Evolutionary conservation across 1,140 invertebrate species (phyloP), one percentile per base, ranked within the genome.

Genomic region (Nautilus pompilius): DNA sequence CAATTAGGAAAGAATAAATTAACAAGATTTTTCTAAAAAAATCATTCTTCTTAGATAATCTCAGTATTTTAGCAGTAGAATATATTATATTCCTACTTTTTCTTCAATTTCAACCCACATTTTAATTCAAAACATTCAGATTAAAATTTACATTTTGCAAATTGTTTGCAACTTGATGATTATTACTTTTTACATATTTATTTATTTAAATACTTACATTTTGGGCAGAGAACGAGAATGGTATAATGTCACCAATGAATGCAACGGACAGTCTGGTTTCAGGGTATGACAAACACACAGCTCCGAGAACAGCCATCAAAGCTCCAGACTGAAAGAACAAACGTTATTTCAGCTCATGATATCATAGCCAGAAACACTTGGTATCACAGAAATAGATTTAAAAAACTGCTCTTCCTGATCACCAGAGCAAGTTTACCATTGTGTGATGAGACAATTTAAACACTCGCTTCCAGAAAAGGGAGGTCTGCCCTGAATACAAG

Each of bases 221-320:
- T 65, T 88, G 88, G 48, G 95, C 95, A 53, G 91, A 89, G 80
- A 98, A 97, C 22, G 89, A 90, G 63, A 77, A 75, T 20, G 76
- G 76, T 51, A 93, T 86, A 80, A 91, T 88, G 29, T 95, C 93
- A 29, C 69, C 71, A 65, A 99, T 74, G 77, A 99, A 94, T 58
- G 97, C 88, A 60, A 99, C 91, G 71, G 88, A 88, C n/a, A 99
- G 83, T 80, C 87, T 85, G 24, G 90, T 89, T 66, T 96, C 89
- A 48, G 96, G 95, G 83, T 90, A 91, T 71, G 90, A 87, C 29
- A 89, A 87, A 80, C 95, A 97, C 13, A 93, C 89, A 77, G 91
- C 95, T 33, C 90, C 91, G 55, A 99, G 78, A 24, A 98, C 84
- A 13, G 89, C 89, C 89, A 97, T 91, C 65, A 99, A 93, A 51